Conservation (phyloP, 2,888 invertebrate genomes). For the Morpho achilles region DNA sequence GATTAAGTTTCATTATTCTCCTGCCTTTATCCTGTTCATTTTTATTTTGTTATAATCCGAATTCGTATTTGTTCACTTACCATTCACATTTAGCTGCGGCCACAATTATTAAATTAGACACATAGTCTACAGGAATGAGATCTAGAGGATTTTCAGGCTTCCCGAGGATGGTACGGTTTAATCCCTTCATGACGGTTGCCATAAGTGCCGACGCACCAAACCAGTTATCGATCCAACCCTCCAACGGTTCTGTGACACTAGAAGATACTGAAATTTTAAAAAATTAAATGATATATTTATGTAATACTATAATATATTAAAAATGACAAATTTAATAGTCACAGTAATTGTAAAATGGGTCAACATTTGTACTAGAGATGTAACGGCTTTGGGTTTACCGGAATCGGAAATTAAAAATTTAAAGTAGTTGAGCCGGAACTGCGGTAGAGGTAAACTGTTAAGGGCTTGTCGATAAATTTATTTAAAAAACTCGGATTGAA, state of each 20-base stretch:
- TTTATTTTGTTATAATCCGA: neutral
- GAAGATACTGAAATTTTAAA: conserved; percentile 35
- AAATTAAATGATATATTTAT: neutral
- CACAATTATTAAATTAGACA: conserved; percentile 36
- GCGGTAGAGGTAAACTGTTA: too few relatives aligned
- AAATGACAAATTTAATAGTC: too few relatives aligned
- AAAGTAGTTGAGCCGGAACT: too few relatives aligned
- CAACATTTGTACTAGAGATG: too few relatives aligned
- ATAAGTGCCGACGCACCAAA: conserved; percentile 37
- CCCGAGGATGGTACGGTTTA: conserved; percentile 19
- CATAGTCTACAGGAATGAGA: conserved; percentile 40
- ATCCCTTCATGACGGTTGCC: conserved; percentile 33
- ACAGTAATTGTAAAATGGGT: too few relatives aligned
- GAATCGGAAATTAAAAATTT: too few relatives aligned
- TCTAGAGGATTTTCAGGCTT: conserved; percentile 24
- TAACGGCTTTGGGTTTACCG: too few relatives aligned
- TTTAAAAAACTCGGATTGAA: too few relatives aligned
- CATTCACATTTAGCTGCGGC: conserved; percentile 37
- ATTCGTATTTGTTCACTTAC: conserved; percentile 21
- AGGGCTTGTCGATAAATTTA: too few relatives aligned
- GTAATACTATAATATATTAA: neutral
- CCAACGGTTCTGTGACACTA: conserved; percentile 36
- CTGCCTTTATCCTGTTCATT: too few relatives aligned
- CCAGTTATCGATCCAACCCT: conserved; percentile 44
- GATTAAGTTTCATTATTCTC: neutral